Conservation (phyloP, 2,797 vertebrate species). For the Microcaecilia unicolor region DNA sequence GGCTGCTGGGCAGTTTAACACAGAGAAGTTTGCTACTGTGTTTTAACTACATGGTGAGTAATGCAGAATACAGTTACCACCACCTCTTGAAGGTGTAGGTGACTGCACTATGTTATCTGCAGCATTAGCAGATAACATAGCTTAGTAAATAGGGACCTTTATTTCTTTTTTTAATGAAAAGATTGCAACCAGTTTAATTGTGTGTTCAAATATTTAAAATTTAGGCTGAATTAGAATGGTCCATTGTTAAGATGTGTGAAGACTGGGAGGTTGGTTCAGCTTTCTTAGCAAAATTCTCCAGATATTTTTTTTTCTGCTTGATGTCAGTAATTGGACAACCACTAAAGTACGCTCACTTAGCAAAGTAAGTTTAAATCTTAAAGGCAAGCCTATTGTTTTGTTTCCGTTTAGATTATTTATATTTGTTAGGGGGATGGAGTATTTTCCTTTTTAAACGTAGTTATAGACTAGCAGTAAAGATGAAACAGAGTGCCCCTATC, state of each 20-base stretch:
- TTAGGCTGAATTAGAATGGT: conserved; percentile 21
- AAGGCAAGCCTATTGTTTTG: conserved; percentile 27
- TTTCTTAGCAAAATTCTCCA: conserved; percentile 2
- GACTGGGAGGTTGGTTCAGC: conserved; percentile 35
- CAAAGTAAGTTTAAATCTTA: conserved; percentile 26
- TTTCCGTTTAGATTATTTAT: conserved; percentile 17
- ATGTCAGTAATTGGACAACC: conserved; percentile 62
- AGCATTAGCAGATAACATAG: too few species aligned
- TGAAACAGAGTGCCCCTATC: conserved; percentile 55
- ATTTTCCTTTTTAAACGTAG: too few species aligned
- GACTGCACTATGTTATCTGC: too few species aligned
- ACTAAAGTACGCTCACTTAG: conserved; percentile 60
- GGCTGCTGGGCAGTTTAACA: too few species aligned
- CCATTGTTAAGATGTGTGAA: conserved; percentile 32
- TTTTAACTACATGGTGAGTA: too few species aligned
- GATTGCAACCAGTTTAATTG: conserved; percentile 29
- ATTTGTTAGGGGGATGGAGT: too few species aligned
- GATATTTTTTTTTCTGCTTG: conserved; percentile 33
- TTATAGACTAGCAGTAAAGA: conserved; percentile 34
- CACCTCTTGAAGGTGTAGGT: too few species aligned
- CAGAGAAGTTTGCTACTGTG: too few species aligned
- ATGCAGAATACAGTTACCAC: too few species aligned
- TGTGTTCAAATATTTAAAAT: conserved; percentile 24
- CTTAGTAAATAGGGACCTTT: too few species aligned
- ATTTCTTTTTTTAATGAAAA: conserved; percentile 1